A percentile compares a stretch with the other conserved stretches of the same genome.
Evolutionary conservation across 2,888 invertebrate genomes (phyloP).

Genomic region (Brenthis daphne): DNA sequence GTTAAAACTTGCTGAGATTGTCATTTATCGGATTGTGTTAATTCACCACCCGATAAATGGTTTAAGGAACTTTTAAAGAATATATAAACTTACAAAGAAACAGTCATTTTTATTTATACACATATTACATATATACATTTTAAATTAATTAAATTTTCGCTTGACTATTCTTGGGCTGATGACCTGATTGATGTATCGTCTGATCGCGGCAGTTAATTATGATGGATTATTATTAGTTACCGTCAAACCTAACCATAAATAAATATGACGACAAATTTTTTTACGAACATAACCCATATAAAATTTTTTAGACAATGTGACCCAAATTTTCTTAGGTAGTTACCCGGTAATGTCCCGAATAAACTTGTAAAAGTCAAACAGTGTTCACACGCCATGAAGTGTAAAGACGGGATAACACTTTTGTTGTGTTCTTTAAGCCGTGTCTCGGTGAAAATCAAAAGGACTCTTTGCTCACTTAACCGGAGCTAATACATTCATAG

Average conservation of each 20-base stretch:
- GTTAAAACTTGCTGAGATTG: no score
- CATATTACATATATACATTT: background rate
- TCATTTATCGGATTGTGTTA: no score
- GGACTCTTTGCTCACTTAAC: conserved; percentile 33
- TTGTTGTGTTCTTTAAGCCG: conserved; percentile 24
- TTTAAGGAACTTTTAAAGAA: no score
- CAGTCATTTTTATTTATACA: no score
- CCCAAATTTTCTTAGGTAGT: conserved; percentile 7
- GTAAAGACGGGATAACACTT: conserved; percentile 33
- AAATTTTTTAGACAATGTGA: conserved; percentile 2
- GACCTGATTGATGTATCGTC: no score
- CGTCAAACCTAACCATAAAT: no score
- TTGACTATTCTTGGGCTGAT: background rate
- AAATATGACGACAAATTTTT: no score
- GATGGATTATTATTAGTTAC: no score
- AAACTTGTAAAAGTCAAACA: conserved; percentile 31
- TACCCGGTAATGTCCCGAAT: conserved; percentile 6
- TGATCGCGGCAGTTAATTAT: no score
- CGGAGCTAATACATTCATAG: conserved; percentile 23
- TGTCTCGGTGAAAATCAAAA: conserved; percentile 37
- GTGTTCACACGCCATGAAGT: conserved; percentile 38
- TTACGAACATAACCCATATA: no score
- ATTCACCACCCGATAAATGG: no score
- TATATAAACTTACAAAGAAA: no score
- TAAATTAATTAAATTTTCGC: background rate